phyloP scores from a whole-genome alignment of 1,140 invertebrate genomes.

The Euglossa dilemma region DNA sequence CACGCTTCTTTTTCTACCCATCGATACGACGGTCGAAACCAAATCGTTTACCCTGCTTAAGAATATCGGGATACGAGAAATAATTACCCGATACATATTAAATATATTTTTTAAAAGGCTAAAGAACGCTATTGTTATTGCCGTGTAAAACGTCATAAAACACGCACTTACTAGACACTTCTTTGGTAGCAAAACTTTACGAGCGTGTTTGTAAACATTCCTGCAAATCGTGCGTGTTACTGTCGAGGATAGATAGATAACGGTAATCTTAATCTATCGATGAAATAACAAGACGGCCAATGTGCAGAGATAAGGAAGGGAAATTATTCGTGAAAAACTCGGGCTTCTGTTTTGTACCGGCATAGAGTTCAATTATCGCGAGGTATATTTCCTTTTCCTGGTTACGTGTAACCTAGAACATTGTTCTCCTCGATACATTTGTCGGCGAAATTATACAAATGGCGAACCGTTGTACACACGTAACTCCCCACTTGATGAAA shows the following conservation, averaged over 20 bases:
- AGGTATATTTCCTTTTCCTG: background rate
- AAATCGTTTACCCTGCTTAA: background rate
- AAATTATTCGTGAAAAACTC: background rate
- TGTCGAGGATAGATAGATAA: background rate
- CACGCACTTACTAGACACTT: no score
- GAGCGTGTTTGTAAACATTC: background rate
- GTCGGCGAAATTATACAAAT: background rate
- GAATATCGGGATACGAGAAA: background rate
- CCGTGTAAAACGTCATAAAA: background rate
- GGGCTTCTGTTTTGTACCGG: background rate
- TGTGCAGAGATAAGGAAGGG: background rate
- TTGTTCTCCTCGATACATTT: background rate
- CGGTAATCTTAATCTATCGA: background rate
- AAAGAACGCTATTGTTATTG: background rate
- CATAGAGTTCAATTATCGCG: background rate
- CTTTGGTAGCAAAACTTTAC: background rate
- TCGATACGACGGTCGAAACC: background rate
- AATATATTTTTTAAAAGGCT: background rate
- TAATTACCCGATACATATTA: slow-evolving; percentile 17
- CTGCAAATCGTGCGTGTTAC: background rate
- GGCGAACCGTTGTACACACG: no score
- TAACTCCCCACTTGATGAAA: background rate
- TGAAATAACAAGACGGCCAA: background rate
- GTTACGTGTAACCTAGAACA: background rate
- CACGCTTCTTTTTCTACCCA: slow-evolving; percentile 4